A percentile compares a stretch with the other conserved stretches of the same genome.
Conservation (phyloP, 2,797 vertebrate genomes). For the Melanotaenia maccullochi region DNA sequence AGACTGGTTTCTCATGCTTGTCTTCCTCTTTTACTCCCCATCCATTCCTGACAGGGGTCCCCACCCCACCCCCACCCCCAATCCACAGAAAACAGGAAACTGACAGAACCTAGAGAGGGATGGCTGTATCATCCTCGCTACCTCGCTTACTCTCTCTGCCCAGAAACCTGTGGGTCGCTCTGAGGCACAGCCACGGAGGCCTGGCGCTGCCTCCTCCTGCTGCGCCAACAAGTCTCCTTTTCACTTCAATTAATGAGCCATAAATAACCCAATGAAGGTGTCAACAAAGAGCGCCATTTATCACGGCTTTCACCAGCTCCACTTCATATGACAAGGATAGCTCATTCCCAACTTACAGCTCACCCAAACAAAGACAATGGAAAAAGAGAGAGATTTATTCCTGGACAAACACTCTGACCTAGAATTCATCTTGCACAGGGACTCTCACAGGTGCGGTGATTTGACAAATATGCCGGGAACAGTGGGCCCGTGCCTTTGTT, state of each 20-base stretch:
- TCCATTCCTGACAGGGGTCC: slow-evolving; percentile 62
- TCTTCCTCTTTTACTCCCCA: slow-evolving; percentile 64
- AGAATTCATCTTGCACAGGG: slow-evolving; percentile 91
- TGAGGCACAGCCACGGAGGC: slow-evolving; percentile 77
- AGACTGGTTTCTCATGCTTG: slow-evolving; percentile 53
- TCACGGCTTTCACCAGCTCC: slow-evolving; percentile 90
- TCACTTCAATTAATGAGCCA: slow-evolving; percentile 99
- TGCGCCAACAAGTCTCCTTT: slow-evolving; percentile 92
- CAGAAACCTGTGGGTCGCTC: slow-evolving; percentile 77
- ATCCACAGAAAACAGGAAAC: slow-evolving; percentile 67
- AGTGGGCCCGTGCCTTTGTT: slow-evolving; percentile 86
- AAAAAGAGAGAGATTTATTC: slow-evolving; percentile 90
- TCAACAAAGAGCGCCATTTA: slow-evolving; percentile 97
- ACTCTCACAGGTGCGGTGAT: slow-evolving; percentile 92
- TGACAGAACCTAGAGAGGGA: slow-evolving; percentile 64
- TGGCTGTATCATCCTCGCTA: slow-evolving; percentile 41
- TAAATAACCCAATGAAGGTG: slow-evolving; percentile 99
- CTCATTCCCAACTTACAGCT: slow-evolving; percentile 84
- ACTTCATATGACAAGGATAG: slow-evolving; percentile 83
- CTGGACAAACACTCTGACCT: slow-evolving; percentile 80
- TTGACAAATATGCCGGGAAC: slow-evolving; percentile 93
- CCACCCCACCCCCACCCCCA: slow-evolving; percentile 44
- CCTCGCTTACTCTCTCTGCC: slow-evolving; percentile 19
- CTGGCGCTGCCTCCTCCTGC: slow-evolving; percentile 81
- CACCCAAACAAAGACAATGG: slow-evolving; percentile 79